Evolutionary conservation across 1,140 invertebrate genomes (phyloP).

Genomic region (Piezodorus guildinii): DNA sequence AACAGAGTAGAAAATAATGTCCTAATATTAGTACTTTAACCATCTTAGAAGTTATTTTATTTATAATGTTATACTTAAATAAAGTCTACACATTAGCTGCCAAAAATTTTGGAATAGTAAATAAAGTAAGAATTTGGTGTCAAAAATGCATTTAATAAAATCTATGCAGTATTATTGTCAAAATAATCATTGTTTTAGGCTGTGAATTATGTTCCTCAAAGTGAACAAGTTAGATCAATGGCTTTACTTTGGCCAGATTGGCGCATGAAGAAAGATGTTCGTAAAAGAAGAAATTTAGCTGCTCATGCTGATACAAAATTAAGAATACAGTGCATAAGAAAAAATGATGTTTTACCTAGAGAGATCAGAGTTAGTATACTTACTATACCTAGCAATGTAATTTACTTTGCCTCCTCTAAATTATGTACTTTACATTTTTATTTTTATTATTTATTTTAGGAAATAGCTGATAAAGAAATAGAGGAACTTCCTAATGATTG

Average conservation of each 20-base stretch:
- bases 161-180: too few relatives aligned
- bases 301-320: constrained; percentile 58
- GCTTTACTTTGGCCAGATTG: constrained; percentile 48
- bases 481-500: constrained; percentile 63
- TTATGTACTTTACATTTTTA: constrained; percentile 8
- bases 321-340: constrained; percentile 61
- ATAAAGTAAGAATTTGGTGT: too few relatives aligned
- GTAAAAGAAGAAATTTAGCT: constrained; percentile 55
- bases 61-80: too few relatives aligned
- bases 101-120: too few relatives aligned
- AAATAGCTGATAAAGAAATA: constrained; percentile 58
- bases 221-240: constrained; percentile 2
- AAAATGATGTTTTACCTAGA: constrained; percentile 65
- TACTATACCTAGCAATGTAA: neutral
- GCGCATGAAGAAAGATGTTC: constrained; percentile 70
- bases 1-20: too few relatives aligned
- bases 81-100: too few relatives aligned
- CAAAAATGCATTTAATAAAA: too few relatives aligned
- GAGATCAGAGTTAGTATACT: constrained; percentile 51
- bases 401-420: neutral
- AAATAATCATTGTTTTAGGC: too few relatives aligned
- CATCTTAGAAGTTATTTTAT: too few relatives aligned
- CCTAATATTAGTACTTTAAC: too few relatives aligned
- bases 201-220: neutral
- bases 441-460: constrained; percentile 33